Evolutionary conservation across 23 tunicate species (phyloP).

Genomic region (Ciona savignyi): DNA sequence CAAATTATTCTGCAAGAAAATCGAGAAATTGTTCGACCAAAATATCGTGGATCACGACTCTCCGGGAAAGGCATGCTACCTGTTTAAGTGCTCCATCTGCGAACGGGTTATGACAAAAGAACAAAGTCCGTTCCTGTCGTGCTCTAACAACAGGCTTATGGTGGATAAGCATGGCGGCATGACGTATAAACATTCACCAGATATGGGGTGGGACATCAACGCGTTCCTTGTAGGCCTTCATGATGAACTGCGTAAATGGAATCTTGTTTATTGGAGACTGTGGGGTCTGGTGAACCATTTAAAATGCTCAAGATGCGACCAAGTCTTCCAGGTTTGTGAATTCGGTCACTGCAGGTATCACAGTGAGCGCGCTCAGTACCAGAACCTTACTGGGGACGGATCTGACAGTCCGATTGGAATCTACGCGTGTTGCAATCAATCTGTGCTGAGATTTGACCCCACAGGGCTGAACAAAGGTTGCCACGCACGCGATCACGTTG

Average conservation of each 20-base stretch:
- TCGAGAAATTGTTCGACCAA: conserved; percentile 63
- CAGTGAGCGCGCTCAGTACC: conserved; percentile 73
- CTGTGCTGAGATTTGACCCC: conserved; percentile 76
- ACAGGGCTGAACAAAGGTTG: conserved; percentile 60
- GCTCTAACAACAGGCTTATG: conserved; percentile 48
- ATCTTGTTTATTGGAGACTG: conserved; percentile 86
- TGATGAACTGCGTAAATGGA: conserved; percentile 81
- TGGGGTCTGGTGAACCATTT: conserved; percentile 85
- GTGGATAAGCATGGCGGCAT: conserved; percentile 40
- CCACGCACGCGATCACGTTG: conserved; percentile 62
- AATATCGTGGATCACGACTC: conserved; percentile 25
- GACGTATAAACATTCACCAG: conserved; percentile 59
- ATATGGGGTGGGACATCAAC: conserved; percentile 64
- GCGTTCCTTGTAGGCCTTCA: conserved; percentile 31
- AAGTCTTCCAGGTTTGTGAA: conserved; percentile 72
- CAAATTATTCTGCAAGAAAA: conserved; percentile 57
- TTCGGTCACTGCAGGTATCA: conserved; percentile 73
- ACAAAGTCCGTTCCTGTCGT: conserved; percentile 39
- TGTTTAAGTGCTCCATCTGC: conserved; percentile 57
- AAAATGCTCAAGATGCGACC: conserved; percentile 56
- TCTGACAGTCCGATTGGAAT: conserved; percentile 59
- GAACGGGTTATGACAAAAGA: conserved; percentile 62
- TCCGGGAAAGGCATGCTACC: conserved; percentile 48
- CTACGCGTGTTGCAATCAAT: conserved; percentile 82
- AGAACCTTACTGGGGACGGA: conserved; percentile 13